Conservation (phyloP, 2,113 vertebrate genomes). For the Petromus typicus region DNA sequence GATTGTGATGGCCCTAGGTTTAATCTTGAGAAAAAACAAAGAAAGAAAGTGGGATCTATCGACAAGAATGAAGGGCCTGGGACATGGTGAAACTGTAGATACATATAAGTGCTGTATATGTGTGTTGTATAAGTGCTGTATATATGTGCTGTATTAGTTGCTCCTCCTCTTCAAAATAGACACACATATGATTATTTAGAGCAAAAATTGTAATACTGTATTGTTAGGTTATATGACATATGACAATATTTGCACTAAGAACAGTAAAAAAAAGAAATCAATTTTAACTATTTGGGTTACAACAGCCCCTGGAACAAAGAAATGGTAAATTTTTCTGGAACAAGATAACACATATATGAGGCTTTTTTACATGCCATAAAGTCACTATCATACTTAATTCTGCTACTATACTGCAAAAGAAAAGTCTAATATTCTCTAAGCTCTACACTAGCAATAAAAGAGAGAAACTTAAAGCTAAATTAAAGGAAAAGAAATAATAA, state of each 20-base stretch:
- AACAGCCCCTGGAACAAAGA: not conserved
- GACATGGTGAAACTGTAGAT: not conserved
- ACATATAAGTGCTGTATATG: no score
- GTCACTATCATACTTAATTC: not conserved
- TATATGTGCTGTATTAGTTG: not conserved
- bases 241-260: not conserved
- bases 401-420: not conserved
- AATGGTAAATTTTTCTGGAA: not conserved
- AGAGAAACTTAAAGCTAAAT: not conserved
- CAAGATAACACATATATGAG: not conserved
- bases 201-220: not conserved
- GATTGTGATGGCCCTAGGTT: not conserved
- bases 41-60: not conserved
- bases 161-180: not conserved
- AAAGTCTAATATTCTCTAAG: not conserved
- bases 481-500: not conserved
- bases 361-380: not conserved
- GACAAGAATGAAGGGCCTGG: not conserved
- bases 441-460: not conserved
- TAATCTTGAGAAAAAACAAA: not conserved
- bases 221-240: not conserved
- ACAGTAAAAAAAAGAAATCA: not conserved
- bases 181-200: not conserved
- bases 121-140: no score
- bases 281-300: not conserved